Base-by-base conservation (phyloP, 2,113 vertebrate genomes). In the Halichoerus grypus region DNA sequence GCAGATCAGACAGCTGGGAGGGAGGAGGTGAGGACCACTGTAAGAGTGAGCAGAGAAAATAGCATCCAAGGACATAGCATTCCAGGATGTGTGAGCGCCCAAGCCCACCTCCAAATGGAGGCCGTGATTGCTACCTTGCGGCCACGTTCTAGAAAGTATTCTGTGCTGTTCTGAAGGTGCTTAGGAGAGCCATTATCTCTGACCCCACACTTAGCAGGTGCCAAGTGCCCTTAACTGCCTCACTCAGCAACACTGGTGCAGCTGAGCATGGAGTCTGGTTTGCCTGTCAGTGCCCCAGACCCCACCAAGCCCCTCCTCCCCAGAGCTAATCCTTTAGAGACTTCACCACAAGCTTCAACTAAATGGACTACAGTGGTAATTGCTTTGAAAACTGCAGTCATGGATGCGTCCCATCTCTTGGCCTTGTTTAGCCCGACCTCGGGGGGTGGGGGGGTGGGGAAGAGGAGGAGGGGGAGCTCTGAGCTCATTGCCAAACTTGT, bases 401-500 rank as follows among this genome's bases (percentile, higher is more conserved):
- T 0, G 28, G 36, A 33, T 4, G 3, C 21, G 0, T 3, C 24
- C n/a, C 7, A 14, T 24, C 51, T 61, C 61, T n/a, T 16, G 49
- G 82, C 19, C 79, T 36, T 33, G 0, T n/a, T 65, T 4, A 13
- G 72, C 59, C 15, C 3, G 7, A 46, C 67, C 57, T 36, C 59
- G 42, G 51, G 39, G 39, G 39, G 39, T 5, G 9, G 0, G 51
- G 55, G 13, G 9, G 24, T 14, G 1, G 28, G 51, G 61, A 0
- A 4, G 14, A 4, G 39, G 15, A 18, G n/a, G n/a, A n/a, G n/a
- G 14, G 26, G 59, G 24, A 24, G 7, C 0, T 1, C 21, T 24
- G 67, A 79, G 86, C 61, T 67, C 46, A 4, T 22, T 4, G 24
- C 21, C 28, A n/a, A 49, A 31, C 46, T 12, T 22, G 61, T 80